Conservation (phyloP, 1,140 invertebrate genomes). For the Eumeta japonica region DNA sequence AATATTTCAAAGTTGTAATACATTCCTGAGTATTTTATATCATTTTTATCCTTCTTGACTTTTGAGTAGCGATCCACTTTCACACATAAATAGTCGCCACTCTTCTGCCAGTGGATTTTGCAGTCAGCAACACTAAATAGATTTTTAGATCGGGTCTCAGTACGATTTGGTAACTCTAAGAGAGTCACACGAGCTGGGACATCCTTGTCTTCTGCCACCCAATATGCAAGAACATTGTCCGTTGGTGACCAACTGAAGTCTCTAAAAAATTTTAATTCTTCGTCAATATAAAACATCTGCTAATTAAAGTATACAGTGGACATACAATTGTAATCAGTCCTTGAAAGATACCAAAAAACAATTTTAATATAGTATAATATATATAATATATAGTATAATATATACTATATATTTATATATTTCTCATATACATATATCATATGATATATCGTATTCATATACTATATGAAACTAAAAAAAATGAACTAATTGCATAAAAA, state of each 20-base stretch:
- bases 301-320: too few relatives aligned
- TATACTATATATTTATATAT: too few relatives aligned
- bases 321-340: too few relatives aligned
- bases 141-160: conserved; percentile 93
- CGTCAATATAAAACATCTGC: too few relatives aligned
- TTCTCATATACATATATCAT: too few relatives aligned
- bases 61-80: conserved; percentile 98
- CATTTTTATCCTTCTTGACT: conserved; percentile 83
- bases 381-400: too few relatives aligned
- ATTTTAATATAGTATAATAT: conserved; percentile 2
- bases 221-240: conserved; percentile 94
- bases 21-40: conserved; percentile 94
- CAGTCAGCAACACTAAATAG: conserved; percentile 97
- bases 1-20: conserved; percentile 99
- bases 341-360: conserved; percentile 3
- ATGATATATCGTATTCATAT: too few relatives aligned
- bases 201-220: conserved; percentile 96
- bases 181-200: conserved; percentile 84
- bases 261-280: too few relatives aligned
- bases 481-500: too few relatives aligned
- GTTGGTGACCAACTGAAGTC: conserved; percentile 98
- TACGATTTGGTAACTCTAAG: conserved; percentile 81
- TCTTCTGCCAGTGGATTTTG: conserved; percentile 99
- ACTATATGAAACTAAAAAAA: too few relatives aligned
- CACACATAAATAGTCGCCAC: conserved; percentile 95